Conservation (phyloP, 2,888 invertebrate genomes). For the Pristionchus maxplancki region DNA sequence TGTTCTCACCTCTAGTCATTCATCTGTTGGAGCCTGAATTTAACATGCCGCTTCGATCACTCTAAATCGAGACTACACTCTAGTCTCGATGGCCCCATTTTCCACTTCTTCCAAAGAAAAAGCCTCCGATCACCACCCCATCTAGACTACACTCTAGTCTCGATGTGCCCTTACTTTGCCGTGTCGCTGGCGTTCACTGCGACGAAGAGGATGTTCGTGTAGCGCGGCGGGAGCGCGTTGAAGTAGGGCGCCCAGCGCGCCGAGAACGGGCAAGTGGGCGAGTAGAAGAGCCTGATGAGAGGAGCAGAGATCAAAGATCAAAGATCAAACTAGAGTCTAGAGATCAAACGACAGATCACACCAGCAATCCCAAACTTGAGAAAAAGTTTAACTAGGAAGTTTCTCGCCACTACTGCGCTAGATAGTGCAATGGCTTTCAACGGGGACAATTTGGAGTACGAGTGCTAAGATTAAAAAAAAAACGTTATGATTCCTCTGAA, state of each 20-base stretch:
- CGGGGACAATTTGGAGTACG: neutral
- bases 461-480: too few relatives aligned
- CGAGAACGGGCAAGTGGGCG: conserved; percentile 91
- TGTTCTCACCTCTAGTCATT: too few relatives aligned
- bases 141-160: neutral
- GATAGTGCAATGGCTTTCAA: neutral
- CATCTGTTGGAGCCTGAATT: too few relatives aligned
- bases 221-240: conserved; percentile 91
- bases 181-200: conserved; percentile 89
- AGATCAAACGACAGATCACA: neutral
- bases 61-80: neutral
- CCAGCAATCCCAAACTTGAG: neutral
- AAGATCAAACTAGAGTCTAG: neutral
- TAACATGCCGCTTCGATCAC: too few relatives aligned
- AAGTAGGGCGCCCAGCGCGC: conserved; percentile 91
- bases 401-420: neutral
- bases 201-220: conserved; percentile 89
- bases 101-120: too few relatives aligned
- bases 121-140: neutral
- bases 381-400: neutral
- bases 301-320: conserved; percentile 26
- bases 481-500: too few relatives aligned
- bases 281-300: conserved; percentile 84
- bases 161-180: conserved; percentile 81
- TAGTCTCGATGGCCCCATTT: too few relatives aligned